Conservation (phyloP, 2,113 vertebrate species). For the Ancistrus triradiatus region DNA sequence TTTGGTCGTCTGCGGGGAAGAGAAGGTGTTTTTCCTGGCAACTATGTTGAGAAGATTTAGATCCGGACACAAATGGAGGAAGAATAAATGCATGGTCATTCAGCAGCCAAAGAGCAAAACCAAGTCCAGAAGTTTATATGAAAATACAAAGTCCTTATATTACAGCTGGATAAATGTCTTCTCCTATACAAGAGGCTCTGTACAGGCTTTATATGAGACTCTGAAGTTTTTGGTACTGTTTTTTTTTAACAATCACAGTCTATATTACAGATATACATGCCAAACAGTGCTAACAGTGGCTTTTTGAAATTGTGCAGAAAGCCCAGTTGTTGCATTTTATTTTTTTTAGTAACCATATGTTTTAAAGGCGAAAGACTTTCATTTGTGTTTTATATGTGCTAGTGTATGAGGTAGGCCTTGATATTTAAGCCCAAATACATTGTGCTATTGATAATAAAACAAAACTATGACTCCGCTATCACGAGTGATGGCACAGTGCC, state of each 20-base stretch:
- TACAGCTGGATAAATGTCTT: no score
- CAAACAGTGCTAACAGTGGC: not conserved
- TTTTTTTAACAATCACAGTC: no score
- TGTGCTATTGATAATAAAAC: no score
- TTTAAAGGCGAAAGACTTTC: slow-evolving; percentile 1
- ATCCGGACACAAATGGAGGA: slow-evolving; percentile 4
- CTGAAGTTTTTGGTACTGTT: no score
- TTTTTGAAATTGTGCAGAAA: not conserved
- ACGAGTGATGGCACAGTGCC: no score
- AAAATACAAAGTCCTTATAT: not conserved
- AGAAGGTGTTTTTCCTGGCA: slow-evolving; percentile 78
- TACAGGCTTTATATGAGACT: no score
- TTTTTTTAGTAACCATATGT: no score
- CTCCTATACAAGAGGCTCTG: no score
- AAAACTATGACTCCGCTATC: no score
- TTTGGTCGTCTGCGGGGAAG: slow-evolving; percentile 68
- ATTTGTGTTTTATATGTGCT: slow-evolving; percentile 9
- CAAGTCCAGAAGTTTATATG: not conserved
- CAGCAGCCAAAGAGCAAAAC: not conserved
- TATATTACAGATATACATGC: no score
- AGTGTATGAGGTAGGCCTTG: slow-evolving; percentile 16
- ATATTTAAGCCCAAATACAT: no score
- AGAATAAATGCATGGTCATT: slow-evolving; percentile 8
- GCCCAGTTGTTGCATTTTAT: no score
- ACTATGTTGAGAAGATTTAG: slow-evolving; percentile 79